Base-by-base conservation (phyloP, 30 jellyfish, hydroid and myxozoan species). In the Mastigias papua region DNA sequence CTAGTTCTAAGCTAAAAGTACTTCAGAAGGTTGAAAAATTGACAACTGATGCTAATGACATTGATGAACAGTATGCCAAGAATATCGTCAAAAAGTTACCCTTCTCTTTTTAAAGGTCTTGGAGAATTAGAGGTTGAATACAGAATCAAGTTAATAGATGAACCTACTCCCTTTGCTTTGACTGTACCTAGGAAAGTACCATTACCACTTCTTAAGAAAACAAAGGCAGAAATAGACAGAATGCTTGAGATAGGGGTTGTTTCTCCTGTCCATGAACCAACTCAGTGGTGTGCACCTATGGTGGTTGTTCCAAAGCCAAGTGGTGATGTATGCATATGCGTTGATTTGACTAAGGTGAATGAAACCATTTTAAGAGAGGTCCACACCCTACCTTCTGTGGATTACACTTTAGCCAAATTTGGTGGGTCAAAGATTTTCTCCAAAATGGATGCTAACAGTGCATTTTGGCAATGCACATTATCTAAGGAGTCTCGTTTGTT, bases 371-470 rank as follows among this genome's bases (percentile, higher is more conserved):
- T 10, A 46, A 13, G 79, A 30, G 79, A 70, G 60, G 22, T 70
- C 27, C 65, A 73, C 60, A 73, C 67, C 9, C 30, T 84, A 15
- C 80, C 89, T 10, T 21, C 80, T 33, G 89, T 69, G 2, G 93
- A 84, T 32, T 27, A 69, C 60, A 84, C 90, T 16, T 73, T 84
- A 25, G 76, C 88, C 32, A 31, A 61, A 64, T 60, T 84, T 28
- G 85, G 80, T 34, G 92, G 92, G 86, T 84, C 93, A 26, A 84
- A 67, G 88, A 71, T 84, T 26, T 51, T 69, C 88, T 68, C 88
- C 58, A 64, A 69, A 8, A 46, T 85, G n/a, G n/a, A n/a, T n/a
- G n/a, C n/a, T n/a, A n/a, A n/a, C n/a, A n/a, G n/a, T n/a, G n/a
- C n/a, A n/a, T n/a, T n/a, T n/a, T n/a, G n/a, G n/a, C n/a, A n/a